These are phyloP conservation scores for Cyphomyrmex costatus DNA, from an alignment of 1,140 invertebrate genomes.

Conservation along the genomic window DNA sequence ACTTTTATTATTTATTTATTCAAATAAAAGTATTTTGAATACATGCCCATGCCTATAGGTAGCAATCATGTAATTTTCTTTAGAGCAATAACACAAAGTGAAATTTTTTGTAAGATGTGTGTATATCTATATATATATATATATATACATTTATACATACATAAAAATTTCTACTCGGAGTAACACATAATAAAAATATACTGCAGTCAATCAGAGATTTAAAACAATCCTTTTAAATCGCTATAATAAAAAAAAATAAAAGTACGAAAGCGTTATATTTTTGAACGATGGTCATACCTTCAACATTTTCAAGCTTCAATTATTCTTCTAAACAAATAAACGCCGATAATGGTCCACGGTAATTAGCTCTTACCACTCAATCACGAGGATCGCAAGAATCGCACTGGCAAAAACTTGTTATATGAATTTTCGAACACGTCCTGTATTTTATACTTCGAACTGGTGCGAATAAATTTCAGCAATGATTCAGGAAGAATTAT, in stretches of 20 bases:
- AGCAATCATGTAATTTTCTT: no score
- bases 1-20: no score
- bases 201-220: background rate
- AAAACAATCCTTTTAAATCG: background rate
- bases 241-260: slow-evolving; percentile 16
- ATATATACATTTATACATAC: no score
- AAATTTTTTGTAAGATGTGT: no score
- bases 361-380: background rate
- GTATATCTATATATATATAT: no score
- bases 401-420: background rate
- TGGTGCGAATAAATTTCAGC: background rate
- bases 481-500: background rate
- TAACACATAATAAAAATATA: background rate
- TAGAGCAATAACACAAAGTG: no score
- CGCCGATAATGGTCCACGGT: background rate
- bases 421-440: background rate
- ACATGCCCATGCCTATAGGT: no score
- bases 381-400: background rate
- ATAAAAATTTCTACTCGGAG: no score
- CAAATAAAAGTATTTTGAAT: no score
- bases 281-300: slow-evolving; percentile 7
- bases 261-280: background rate
- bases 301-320: slow-evolving; percentile 27
- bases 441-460: background rate
- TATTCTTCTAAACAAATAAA: background rate